Evolutionary conservation across 2,113 vertebrate species (phyloP).

Genomic region (Alethe diademata): DNA sequence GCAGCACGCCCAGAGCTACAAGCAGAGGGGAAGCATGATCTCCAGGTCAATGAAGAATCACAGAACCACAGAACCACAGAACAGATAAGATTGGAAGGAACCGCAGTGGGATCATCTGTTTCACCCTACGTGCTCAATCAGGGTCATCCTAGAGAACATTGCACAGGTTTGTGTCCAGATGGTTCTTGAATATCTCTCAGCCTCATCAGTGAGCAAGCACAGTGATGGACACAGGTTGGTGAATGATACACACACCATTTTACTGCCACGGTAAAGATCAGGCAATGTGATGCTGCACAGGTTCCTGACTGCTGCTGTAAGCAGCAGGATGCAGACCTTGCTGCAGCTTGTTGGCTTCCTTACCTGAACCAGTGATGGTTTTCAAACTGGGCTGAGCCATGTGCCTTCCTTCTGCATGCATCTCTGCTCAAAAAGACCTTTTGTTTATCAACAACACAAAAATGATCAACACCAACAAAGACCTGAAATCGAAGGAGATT

Average conservation of each 20-base stretch:
- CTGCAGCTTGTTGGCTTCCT: not conserved
- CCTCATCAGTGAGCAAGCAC: not conserved
- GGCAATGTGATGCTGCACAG: accelerated
- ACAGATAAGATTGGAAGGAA: not conserved
- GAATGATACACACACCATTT: not conserved
- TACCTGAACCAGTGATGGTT: not conserved
- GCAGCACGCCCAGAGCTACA: not conserved
- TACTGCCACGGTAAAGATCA: not conserved
- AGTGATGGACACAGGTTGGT: not conserved
- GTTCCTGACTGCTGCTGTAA: not conserved
- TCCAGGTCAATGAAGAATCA: not conserved
- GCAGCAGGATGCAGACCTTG: not conserved
- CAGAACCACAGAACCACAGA: not conserved
- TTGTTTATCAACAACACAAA: not conserved
- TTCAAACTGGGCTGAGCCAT: not conserved
- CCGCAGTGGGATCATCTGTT: not conserved
- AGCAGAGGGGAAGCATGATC: accelerated
- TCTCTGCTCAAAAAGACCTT: not conserved
- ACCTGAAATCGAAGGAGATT: not conserved
- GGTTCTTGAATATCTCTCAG: not conserved
- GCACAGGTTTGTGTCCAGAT: not conserved
- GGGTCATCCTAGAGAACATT: not conserved
- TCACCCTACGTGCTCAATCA: accelerated
- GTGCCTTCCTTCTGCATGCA: accelerated
- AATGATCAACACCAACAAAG: not conserved